Percentiles rank a stretch among this genome's conserved stretches.
Conservation (phyloP, 2,888 invertebrate genomes). For the Macroteleia sp. region DNA sequence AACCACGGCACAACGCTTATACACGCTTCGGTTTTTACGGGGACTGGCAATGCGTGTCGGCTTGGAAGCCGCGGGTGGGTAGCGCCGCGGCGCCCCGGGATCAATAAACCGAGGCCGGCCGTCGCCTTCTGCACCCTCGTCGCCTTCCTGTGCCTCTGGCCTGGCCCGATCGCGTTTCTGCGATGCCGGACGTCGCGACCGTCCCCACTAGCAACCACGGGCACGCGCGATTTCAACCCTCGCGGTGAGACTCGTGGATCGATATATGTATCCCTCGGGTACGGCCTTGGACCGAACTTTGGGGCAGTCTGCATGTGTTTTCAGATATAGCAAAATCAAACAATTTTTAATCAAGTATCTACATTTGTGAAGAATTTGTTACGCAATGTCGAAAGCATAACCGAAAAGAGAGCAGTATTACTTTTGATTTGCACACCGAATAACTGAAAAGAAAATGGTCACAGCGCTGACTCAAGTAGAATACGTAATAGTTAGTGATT, state of each 20-base stretch:
- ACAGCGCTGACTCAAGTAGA: no score
- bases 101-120: conserved; percentile 83
- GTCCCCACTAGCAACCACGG: conserved; percentile 66
- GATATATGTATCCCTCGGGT: conserved; percentile 64
- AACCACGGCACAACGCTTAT: background rate
- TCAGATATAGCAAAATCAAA: no score
- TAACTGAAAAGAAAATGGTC: no score
- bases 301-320: no score
- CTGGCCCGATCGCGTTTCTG: conserved; percentile 71
- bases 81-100: conserved; percentile 83
- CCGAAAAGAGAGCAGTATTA: no score
- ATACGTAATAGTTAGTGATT: no score
- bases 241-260: conserved; percentile 51
- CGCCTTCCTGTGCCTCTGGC: conserved; percentile 76
- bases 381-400: no score
- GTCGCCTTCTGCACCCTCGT: conserved; percentile 78
- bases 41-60: conserved; percentile 65
- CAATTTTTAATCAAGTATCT: no score
- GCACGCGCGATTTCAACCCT: conserved; percentile 70
- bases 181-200: conserved; percentile 76
- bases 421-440: no score
- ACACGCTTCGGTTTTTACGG: conserved; percentile 18
- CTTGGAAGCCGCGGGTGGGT: conserved; percentile 80
- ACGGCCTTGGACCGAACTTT: conserved; percentile 44
- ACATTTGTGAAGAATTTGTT: no score